Base-by-base conservation (phyloP, 2,797 vertebrate genomes). In the Myripristis jacobus region DNA sequence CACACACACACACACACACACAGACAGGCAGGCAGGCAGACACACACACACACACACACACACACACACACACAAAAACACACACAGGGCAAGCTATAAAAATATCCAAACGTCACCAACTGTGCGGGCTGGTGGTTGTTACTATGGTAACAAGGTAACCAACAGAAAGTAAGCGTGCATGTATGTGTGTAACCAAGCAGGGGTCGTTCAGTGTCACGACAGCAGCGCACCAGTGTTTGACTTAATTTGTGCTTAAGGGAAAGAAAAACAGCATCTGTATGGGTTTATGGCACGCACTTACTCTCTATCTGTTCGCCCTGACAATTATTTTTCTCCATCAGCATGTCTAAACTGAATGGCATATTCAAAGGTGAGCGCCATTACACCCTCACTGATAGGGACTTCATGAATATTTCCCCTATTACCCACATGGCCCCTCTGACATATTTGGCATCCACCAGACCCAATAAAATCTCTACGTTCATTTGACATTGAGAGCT, bases 111-210 rank as follows among this genome's bases (percentile, higher is more conserved):
- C 87, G 79, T 87, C 86, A 88, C 85, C 78, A 80, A 83, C 84
- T 89, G 81, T 63, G 68, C 24, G 18, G 22, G 74, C 80, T 78
- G 84, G 88, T 84, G 83, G 78, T 75, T 31, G 87, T 91, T 89
- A 73, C 91, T 70, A 92, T 91, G 87, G 90, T 58, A 89, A 90
- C 87, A 56, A 60, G 70, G 75, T 83, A 88, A 82, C 81, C 77
- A 87, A 87, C 77, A 83, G 75, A 78, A 70, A 79, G 55, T 9
- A 38, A 41, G 58, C 2, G 9, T 1, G 27, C 36, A 41, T 60
- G 53, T 48, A 41, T 44, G 71, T 57, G 18, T 43, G 73, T 70
- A 75, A 81, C 70, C 50, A 57, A 56, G 70, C 73, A 79, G 83
- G 73, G 90, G 85, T 89, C 86, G 80, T 64, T 76, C 68, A 76